Evolutionary conservation across 2,888 invertebrate species (phyloP).

Genomic region (Apodemia hepburni): DNA sequence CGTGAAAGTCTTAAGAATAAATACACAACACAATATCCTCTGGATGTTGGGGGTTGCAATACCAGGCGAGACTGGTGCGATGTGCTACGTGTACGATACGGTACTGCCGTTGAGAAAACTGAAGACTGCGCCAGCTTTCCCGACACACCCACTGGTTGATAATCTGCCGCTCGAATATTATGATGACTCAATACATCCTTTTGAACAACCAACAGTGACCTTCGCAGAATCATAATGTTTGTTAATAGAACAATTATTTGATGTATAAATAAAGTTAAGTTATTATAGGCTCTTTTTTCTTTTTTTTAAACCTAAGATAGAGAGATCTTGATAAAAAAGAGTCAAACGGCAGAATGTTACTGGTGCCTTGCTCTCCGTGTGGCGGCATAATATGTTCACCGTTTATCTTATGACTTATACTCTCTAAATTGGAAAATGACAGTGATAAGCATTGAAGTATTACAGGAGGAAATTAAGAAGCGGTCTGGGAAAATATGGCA

Average conservation of each 20-base stretch:
- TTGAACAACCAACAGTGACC: slow-evolving; percentile 85
- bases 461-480: too few relatives aligned
- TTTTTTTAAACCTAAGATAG: too few relatives aligned
- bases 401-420: too few relatives aligned
- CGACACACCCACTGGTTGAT: slow-evolving; percentile 85
- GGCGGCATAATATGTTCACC: too few relatives aligned
- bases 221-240: slow-evolving; percentile 66
- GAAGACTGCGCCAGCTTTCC: slow-evolving; percentile 85
- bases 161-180: slow-evolving; percentile 86
- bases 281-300: neutral
- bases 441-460: too few relatives aligned
- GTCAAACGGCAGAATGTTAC: too few relatives aligned
- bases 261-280: slow-evolving; percentile 7
- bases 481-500: too few relatives aligned
- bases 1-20: slow-evolving; percentile 92
- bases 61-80: slow-evolving; percentile 90
- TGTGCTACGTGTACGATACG: slow-evolving; percentile 92
- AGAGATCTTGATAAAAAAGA: too few relatives aligned
- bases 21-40: slow-evolving; percentile 95
- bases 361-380: too few relatives aligned
- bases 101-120: slow-evolving; percentile 82
- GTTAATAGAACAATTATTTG: neutral
- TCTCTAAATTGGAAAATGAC: too few relatives aligned
- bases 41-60: slow-evolving; percentile 91
- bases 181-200: slow-evolving; percentile 87